Percentiles rank a stretch among this genome's conserved stretches.
phyloP scores from a whole-genome alignment of 2,888 invertebrate genomes.

The Troides oblongomaculatus region DNA sequence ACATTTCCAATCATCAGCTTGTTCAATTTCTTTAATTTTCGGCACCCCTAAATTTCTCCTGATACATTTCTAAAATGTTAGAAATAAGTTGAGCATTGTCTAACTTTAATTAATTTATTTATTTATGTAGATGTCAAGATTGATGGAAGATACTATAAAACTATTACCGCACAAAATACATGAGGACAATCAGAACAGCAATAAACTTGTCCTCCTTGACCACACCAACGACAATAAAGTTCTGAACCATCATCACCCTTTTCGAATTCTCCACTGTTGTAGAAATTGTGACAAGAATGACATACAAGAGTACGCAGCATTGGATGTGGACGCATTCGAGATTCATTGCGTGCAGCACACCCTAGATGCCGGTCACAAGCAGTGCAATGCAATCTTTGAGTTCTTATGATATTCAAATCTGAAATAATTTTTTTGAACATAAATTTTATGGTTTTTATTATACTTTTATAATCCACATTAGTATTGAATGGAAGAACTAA shows the following conservation, averaged over 20 bases:
- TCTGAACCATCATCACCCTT: slow-evolving; percentile 92
- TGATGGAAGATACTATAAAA: slow-evolving; percentile 18
- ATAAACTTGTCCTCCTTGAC: slow-evolving; percentile 88
- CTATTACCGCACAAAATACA: slow-evolving; percentile 84
- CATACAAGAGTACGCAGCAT: slow-evolving; percentile 86
- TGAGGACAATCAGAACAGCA: slow-evolving; percentile 88
- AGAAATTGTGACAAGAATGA: slow-evolving; percentile 86
- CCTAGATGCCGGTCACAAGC: slow-evolving; percentile 88
- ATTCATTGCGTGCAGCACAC: slow-evolving; percentile 82
- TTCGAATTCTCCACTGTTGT: slow-evolving; percentile 89
- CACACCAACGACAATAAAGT: slow-evolving; percentile 91
- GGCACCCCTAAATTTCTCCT: slow-evolving; percentile 84
- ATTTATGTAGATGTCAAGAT: background rate
- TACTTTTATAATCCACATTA: background rate
- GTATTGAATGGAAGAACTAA: background rate
- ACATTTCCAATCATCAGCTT: slow-evolving; percentile 89
- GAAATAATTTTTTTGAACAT: slow-evolving; percentile 42
- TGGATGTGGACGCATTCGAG: slow-evolving; percentile 86
- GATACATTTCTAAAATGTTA: slow-evolving; percentile 84
- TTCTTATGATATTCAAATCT: slow-evolving; percentile 81
- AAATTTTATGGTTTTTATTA: background rate
- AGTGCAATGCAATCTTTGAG: slow-evolving; percentile 84
- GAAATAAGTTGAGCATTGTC: background rate
- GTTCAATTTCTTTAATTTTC: slow-evolving; percentile 85
- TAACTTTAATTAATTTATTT: too few species aligned